Conservation (phyloP, 2,113 vertebrate genomes). For the Rhea pennata region DNA sequence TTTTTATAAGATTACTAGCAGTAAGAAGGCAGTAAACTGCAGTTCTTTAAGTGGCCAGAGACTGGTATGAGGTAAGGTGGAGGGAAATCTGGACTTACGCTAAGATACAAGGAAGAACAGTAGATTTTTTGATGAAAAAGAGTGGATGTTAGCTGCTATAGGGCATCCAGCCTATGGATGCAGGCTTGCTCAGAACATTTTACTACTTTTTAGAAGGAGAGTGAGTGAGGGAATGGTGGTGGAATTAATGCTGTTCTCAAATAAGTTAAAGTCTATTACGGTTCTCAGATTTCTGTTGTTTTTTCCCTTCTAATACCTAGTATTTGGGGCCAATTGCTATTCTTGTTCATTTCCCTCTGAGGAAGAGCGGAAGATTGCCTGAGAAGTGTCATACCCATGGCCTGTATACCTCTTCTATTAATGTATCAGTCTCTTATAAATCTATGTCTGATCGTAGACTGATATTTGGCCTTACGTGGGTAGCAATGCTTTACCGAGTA, state of each 20-base stretch:
- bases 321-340: background rate
- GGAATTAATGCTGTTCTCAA: background rate
- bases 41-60: background rate
- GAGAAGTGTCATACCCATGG: background rate
- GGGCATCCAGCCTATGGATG: background rate
- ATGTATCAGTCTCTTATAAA: background rate
- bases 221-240: background rate
- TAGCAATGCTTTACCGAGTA: background rate
- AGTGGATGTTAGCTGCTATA: background rate
- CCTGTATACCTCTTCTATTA: background rate
- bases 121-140: background rate
- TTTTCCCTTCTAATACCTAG: too few relatives aligned
- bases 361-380: background rate
- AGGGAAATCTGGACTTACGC: background rate
- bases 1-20: background rate
- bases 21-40: background rate
- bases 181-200: background rate
- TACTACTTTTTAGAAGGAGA: background rate
- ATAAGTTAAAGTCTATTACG: background rate
- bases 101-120: background rate
- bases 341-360: background rate
- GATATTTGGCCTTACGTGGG: background rate
- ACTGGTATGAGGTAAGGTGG: background rate
- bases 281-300: background rate
- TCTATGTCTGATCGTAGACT: background rate